These are phyloP conservation scores for Ceratitis capitata DNA, from an alignment of 1,140 invertebrate species.

Conservation along the genomic window DNA sequence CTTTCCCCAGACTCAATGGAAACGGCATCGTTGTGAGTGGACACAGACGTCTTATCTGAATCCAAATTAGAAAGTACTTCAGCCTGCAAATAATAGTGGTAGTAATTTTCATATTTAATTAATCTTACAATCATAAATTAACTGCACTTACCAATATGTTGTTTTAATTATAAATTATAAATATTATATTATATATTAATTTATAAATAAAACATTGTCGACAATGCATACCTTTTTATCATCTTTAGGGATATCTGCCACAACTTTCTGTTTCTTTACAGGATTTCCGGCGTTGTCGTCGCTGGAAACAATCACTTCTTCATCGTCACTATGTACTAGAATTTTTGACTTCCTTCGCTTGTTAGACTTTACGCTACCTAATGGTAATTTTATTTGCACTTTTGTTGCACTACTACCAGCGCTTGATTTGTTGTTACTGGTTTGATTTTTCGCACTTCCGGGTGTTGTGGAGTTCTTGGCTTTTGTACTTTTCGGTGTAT, in stretches of 20 bases:
- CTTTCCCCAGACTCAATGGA: not conserved
- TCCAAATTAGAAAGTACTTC: too few species aligned
- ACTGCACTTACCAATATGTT: too few species aligned
- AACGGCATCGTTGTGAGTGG: not conserved
- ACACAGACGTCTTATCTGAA: not conserved
- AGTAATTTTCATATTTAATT: too few species aligned
- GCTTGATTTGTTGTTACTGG: conserved; percentile 30
- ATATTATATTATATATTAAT: too few species aligned
- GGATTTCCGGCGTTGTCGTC: conserved; percentile 57
- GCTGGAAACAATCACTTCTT: conserved; percentile 47
- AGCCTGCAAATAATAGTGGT: not conserved
- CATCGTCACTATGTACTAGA: not conserved
- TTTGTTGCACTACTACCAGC: not conserved
- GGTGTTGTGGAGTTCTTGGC: not conserved
- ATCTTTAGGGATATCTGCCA: not conserved
- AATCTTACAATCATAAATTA: too few species aligned
- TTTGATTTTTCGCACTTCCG: conserved; percentile 33
- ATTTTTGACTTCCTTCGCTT: conserved; percentile 54
- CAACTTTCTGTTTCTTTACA: conserved; percentile 50
- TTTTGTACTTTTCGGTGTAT: not conserved
- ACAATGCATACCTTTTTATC: not conserved
- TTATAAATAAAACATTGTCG: too few species aligned
- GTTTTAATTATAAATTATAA: too few species aligned
- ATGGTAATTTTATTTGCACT: conserved; percentile 55
- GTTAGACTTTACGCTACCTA: conserved; percentile 51